Evolutionary conservation across 2,888 invertebrate species (phyloP).

Genomic region (Celastrina argiolus): DNA sequence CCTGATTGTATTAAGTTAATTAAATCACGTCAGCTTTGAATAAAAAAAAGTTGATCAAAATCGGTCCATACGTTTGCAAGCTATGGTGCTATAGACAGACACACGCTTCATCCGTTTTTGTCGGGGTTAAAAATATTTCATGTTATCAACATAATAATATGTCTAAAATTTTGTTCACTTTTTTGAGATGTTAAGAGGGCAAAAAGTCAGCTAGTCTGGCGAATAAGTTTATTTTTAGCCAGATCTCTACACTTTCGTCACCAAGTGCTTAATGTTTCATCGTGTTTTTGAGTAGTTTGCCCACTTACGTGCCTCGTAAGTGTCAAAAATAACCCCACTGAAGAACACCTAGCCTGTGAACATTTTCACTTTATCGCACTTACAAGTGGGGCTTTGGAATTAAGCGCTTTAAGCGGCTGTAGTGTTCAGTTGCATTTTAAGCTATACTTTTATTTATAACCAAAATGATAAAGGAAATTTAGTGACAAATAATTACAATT

Average conservation of each 20-base stretch:
- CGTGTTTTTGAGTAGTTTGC: background rate
- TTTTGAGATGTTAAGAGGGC: background rate
- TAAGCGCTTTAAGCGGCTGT: slow-evolving; percentile 23
- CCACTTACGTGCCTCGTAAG: slow-evolving; percentile 35
- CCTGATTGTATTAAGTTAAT: too few relatives aligned
- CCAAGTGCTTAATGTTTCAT: slow-evolving; percentile 22
- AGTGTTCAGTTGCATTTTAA: background rate
- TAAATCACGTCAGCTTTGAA: too few relatives aligned
- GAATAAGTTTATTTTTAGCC: slow-evolving; percentile 14
- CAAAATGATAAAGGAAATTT: too few relatives aligned
- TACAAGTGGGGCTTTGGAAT: background rate
- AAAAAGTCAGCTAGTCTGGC: background rate
- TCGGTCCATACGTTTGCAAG: too few relatives aligned
- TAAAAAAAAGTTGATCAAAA: too few relatives aligned
- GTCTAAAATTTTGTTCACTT: background rate
- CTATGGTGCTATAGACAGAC: too few relatives aligned
- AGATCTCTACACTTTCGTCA: background rate
- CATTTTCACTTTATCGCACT: slow-evolving; percentile 46
- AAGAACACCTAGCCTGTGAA: slow-evolving; percentile 58
- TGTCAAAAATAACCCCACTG: slow-evolving; percentile 46
- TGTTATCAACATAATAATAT: background rate
- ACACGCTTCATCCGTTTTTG: too few relatives aligned
- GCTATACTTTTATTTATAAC: background rate
- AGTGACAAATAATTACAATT: too few relatives aligned
- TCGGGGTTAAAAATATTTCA: background rate